These are phyloP conservation scores for Eriosoma lanigerum DNA, from an alignment of 1,140 invertebrate species.

Conservation along the genomic window DNA sequence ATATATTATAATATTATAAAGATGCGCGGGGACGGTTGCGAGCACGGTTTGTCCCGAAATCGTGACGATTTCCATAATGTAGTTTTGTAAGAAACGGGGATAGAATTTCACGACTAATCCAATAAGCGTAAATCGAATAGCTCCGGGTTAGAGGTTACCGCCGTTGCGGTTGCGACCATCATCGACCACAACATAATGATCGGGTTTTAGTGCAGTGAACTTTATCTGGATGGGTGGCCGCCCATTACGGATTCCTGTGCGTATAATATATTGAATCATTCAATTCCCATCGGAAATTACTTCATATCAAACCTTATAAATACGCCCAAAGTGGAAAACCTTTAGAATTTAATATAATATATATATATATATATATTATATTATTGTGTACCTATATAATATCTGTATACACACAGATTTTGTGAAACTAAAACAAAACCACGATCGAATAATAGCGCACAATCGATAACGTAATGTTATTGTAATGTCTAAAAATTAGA, in stretches of 20 bases:
- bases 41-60: background rate
- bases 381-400: too few species aligned
- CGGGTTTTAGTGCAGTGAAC: slow-evolving; percentile 44
- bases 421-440: too few species aligned
- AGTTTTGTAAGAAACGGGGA: background rate
- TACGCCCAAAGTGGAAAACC: too few species aligned
- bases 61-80: slow-evolving; percentile 32
- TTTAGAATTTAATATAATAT: too few species aligned
- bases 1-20: slow-evolving; percentile 20
- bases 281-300: slow-evolving; percentile 14
- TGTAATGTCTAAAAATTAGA: too few species aligned
- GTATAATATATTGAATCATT: slow-evolving; percentile 3
- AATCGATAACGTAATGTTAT: too few species aligned
- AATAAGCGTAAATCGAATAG: slow-evolving; percentile 33
- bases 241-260: slow-evolving; percentile 16
- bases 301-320: background rate
- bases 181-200: slow-evolving; percentile 17
- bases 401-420: too few species aligned
- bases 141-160: slow-evolving; percentile 18
- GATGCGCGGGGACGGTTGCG: background rate
- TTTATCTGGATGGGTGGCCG: slow-evolving; percentile 44
- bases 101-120: slow-evolving; percentile 36
- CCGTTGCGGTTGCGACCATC: slow-evolving; percentile 8
- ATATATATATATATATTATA: too few species aligned
- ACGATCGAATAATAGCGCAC: too few species aligned